phyloP scores from a whole-genome alignment of 2,888 invertebrate genomes.

The Latheticus oryzae region DNA sequence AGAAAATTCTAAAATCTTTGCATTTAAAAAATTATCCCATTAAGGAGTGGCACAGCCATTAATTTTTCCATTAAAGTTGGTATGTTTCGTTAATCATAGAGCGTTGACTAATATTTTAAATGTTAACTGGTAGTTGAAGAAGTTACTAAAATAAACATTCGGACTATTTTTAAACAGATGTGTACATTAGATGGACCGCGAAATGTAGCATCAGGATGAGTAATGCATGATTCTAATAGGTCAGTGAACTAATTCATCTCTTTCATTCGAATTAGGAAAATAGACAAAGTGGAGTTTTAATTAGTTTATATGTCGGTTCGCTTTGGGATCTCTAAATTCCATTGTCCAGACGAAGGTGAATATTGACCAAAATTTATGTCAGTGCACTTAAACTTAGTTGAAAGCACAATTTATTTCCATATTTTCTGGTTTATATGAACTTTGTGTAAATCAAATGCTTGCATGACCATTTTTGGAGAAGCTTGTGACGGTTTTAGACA shows the following conservation, averaged over 20 bases:
- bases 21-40: constrained; percentile 6
- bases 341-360: no score
- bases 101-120: constrained; percentile 15
- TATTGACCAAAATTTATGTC: constrained; percentile 7
- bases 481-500: constrained; percentile 1
- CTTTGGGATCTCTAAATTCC: no score
- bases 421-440: constrained; percentile 1
- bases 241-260: constrained; percentile 21
- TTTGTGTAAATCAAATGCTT: constrained; percentile 5
- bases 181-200: constrained; percentile 21
- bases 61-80: constrained; percentile 8
- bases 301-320: no score
- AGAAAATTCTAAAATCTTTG: background rate
- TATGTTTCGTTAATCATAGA: constrained; percentile 12
- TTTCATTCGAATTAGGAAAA: background rate
- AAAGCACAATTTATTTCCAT: constrained; percentile 6
- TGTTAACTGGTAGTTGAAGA: constrained; percentile 7
- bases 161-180: constrained; percentile 20
- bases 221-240: constrained; percentile 12
- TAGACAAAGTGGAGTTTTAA: constrained; percentile 2
- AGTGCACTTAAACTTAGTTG: background rate
- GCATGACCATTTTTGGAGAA: constrained; percentile 1
- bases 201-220: constrained; percentile 23
- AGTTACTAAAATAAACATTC: constrained; percentile 21
- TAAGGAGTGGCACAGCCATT: constrained; percentile 1